A percentile compares a stretch with the other conserved stretches of the same genome.
phyloP scores from a whole-genome alignment of 1,140 invertebrate species.

The Whitmania pigra region DNA sequence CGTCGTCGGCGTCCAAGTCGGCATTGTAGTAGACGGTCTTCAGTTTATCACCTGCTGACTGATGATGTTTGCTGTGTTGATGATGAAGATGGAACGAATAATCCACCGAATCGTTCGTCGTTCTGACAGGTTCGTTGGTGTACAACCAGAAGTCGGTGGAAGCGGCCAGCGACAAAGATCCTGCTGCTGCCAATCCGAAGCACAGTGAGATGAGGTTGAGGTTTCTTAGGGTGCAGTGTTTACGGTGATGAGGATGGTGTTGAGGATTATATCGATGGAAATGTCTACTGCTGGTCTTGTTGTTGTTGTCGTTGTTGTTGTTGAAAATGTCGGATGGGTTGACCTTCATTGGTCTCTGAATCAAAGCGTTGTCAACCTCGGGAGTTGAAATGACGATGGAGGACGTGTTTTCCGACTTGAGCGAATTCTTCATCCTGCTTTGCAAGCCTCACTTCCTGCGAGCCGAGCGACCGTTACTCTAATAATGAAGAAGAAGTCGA shows the following conservation, averaged over 20 bases:
- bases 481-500: too few relatives aligned
- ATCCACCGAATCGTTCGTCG: slow-evolving; percentile 10
- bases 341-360: background rate
- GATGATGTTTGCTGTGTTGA: background rate
- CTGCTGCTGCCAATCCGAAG: slow-evolving; percentile 28
- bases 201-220: slow-evolving; percentile 28
- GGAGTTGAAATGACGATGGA: too few relatives aligned
- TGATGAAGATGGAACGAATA: background rate
- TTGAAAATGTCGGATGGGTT: background rate
- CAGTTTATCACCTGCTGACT: background rate
- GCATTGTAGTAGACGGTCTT: background rate
- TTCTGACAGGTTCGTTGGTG: slow-evolving; percentile 27
- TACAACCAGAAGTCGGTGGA: slow-evolving; percentile 34
- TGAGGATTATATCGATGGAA: background rate
- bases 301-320: background rate
- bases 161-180: slow-evolving; percentile 29
- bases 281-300: background rate
- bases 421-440: too few relatives aligned
- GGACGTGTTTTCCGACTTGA: too few relatives aligned
- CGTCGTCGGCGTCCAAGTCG: slow-evolving; percentile 9
- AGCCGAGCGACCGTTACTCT: too few relatives aligned
- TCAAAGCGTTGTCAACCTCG: background rate
- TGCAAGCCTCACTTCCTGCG: too few relatives aligned
- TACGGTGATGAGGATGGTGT: background rate
- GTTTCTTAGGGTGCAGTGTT: slow-evolving; percentile 19